These are phyloP conservation scores for Psammodynastes pulverulentus DNA, from an alignment of 2,113 vertebrate genomes.

Conservation along the genomic window DNA sequence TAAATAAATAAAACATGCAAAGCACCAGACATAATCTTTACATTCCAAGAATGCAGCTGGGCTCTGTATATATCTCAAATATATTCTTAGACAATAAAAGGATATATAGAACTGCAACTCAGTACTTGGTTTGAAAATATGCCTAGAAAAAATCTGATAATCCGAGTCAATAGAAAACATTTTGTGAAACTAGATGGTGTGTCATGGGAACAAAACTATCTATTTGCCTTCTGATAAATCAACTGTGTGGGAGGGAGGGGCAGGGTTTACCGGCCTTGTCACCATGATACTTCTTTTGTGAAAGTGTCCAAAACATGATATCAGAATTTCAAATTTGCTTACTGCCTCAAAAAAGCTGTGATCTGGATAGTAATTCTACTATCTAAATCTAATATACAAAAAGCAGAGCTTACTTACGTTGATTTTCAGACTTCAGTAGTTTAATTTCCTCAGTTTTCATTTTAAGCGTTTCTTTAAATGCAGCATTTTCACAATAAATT, in stretches of 20 bases:
- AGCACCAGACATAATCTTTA: neutral
- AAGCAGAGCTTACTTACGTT: constrained; percentile 68
- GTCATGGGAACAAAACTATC: neutral
- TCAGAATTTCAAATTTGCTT: neutral
- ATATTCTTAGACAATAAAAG: neutral
- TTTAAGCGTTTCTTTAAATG: constrained; percentile 77
- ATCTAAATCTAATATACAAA: neutral
- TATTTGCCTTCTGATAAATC: neutral
- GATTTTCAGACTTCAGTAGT: constrained; percentile 78
- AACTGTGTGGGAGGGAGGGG: neutral
- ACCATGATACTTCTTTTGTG: neutral
- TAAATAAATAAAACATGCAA: neutral
- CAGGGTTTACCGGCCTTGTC: neutral
- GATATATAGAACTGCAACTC: neutral
- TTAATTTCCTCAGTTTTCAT: constrained; percentile 76
- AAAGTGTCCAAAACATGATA: neutral
- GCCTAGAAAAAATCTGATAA: neutral
- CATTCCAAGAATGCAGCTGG: neutral
- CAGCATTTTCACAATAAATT: constrained; percentile 79
- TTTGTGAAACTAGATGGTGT: neutral
- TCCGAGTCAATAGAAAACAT: neutral
- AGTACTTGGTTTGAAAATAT: neutral
- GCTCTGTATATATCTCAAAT: neutral
- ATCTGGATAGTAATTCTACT: neutral
- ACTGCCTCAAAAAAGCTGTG: neutral